Base-by-base conservation (phyloP, 2,797 vertebrate species). In the Otolemur crassicaudatus region DNA sequence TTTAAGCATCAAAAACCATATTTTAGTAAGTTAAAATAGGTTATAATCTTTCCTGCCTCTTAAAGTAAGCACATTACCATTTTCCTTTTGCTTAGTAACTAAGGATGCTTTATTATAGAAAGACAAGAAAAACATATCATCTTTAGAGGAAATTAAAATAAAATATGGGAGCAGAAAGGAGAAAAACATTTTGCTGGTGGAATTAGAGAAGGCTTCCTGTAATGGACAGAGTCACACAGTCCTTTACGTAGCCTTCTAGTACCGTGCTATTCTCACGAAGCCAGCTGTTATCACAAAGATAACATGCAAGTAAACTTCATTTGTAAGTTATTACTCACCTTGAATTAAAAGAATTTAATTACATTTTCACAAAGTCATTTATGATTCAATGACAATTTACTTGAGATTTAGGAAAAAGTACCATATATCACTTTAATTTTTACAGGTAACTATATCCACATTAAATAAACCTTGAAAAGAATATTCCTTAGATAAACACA, bases 31-130 rank as follows among this genome's bases (percentile, higher is more conserved):
- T 75, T 76, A 91, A 96, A 89, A 65, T 9, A 89, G 46, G 76
- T 40, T 58, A 46, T 20, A 37, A 16, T 61, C 16, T 80, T 88
- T 82, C 53, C n/a, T 86, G 29, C 23, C 46, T 94, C 72, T 88
- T 87, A 72, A 92, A 81, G 53, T 79, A 13, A 92, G 23, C 56
- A 94, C 90, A 95, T 61, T 82, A 67, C 5, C 5, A 91, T 73
- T 72, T 95, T 65, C 14, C 34, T 93, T 94, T 83, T 90, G 56
- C 49, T 82, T 80, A 92, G 72, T 90, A 94, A 70, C 23, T 93
- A 88, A 10, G 12, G 49, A 56, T 83, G 11, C 40, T 46, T 20
- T 87, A 69, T 17, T n/a, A 67, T 46, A 91, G 85, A 94, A 90
- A 87, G 22, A 85, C 4, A 86, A 88, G 46, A 90, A 10, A 88